phyloP scores from a whole-genome alignment of 2,888 invertebrate species.

The Tinea semifulvella region DNA sequence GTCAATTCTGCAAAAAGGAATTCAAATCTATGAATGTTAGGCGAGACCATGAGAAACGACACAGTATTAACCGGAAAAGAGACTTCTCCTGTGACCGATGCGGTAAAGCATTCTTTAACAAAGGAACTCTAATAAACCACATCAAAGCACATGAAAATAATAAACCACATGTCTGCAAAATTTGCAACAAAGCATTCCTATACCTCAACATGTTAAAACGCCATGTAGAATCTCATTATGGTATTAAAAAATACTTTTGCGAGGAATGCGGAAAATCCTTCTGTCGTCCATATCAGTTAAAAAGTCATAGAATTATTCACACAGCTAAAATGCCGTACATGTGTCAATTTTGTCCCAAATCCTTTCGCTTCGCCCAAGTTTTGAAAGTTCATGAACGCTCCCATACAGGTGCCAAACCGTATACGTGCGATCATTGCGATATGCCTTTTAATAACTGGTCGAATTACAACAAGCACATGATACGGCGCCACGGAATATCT shows the following conservation, averaged over 20 bases:
- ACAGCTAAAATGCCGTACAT: constrained; percentile 82
- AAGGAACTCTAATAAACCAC: constrained; percentile 52
- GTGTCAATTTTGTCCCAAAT: constrained; percentile 79
- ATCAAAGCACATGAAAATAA: constrained; percentile 52
- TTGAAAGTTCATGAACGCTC: constrained; percentile 76
- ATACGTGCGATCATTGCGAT: constrained; percentile 76
- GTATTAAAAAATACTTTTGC: constrained; percentile 49
- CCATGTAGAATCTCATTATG: constrained; percentile 56
- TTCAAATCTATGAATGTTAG: constrained; percentile 40
- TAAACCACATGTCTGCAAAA: constrained; percentile 46
- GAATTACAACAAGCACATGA: constrained; percentile 85
- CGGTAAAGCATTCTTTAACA: constrained; percentile 54
- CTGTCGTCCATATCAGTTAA: constrained; percentile 74
- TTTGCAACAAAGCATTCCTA: constrained; percentile 50
- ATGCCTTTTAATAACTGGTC: constrained; percentile 83
- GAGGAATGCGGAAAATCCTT: constrained; percentile 54
- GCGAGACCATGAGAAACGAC: constrained; percentile 68
- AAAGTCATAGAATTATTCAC: constrained; percentile 79
- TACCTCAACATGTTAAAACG: constrained; percentile 52
- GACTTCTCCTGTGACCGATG: constrained; percentile 56
- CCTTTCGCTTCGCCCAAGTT: constrained; percentile 80
- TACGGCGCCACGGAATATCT: constrained; percentile 71
- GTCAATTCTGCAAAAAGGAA: constrained; percentile 44
- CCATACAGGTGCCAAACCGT: constrained; percentile 77
- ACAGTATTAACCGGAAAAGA: constrained; percentile 48